phyloP scores from a whole-genome alignment of 2,113 vertebrate species.

The Notothenia rossii region DNA sequence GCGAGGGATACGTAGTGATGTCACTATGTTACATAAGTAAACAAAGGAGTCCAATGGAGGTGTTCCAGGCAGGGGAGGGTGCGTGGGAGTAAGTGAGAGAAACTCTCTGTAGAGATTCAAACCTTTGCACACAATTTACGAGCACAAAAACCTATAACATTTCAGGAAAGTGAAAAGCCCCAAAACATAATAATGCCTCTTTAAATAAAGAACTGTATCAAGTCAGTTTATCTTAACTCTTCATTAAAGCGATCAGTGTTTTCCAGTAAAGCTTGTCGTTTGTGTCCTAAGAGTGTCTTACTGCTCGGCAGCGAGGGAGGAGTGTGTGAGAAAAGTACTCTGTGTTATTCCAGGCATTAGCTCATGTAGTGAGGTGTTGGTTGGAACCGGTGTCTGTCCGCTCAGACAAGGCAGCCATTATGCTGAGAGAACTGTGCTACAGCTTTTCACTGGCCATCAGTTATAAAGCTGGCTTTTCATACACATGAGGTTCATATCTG shows the following conservation, averaged over 20 bases:
- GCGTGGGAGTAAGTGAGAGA: too few relatives aligned
- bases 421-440: neutral
- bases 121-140: too few relatives aligned
- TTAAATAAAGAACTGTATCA: neutral
- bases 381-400: constrained; percentile 46
- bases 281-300: neutral
- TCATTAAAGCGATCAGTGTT: neutral
- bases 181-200: too few relatives aligned
- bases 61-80: too few relatives aligned
- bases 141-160: too few relatives aligned
- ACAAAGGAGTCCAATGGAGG: too few relatives aligned
- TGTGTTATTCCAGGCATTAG: constrained; percentile 36
- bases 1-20: too few relatives aligned
- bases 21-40: too few relatives aligned
- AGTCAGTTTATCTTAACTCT: neutral
- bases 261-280: neutral
- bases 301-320: neutral
- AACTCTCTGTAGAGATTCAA: too few relatives aligned
- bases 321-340: constrained; percentile 23
- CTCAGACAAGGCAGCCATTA: constrained; percentile 55
- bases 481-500: constrained; percentile 30
- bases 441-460: neutral
- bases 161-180: too few relatives aligned
- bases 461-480: constrained; percentile 49
- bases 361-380: constrained; percentile 54